phyloP scores from a whole-genome alignment of 2,888 invertebrate species.

The Pollenia griseotomentosa region DNA sequence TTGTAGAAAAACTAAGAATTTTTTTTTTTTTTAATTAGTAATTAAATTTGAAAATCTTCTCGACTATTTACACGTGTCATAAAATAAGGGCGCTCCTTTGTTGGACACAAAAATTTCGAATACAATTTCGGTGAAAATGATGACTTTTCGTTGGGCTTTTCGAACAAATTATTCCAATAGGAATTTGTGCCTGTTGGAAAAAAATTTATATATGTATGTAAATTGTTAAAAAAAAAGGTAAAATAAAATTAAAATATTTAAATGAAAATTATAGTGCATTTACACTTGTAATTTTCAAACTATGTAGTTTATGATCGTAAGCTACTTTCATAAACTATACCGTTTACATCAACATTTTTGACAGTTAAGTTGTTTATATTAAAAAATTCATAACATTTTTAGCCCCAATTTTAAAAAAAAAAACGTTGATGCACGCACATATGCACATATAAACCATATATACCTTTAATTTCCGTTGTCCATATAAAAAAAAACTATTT shows the following conservation, averaged over 20 bases:
- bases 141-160: conserved; percentile 85
- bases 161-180: conserved; percentile 87
- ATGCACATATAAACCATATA: no score
- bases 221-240: not conserved
- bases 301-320: no score
- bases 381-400: no score
- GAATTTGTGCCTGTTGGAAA: conserved; percentile 84
- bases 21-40: not conserved
- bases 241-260: not conserved
- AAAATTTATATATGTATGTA: not conserved
- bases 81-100: conserved; percentile 79
- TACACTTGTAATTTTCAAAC: no score
- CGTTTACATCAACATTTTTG: no score
- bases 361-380: no score
- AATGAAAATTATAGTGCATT: not conserved
- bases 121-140: conserved; percentile 77
- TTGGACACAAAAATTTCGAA: conserved; percentile 81
- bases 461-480: no score
- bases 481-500: no score
- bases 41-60: conserved; percentile 76
- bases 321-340: no score
- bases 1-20: conserved; percentile 14
- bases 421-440: no score
- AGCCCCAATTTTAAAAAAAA: no score
- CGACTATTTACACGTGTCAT: conserved; percentile 80